Evolutionary conservation across 2,113 vertebrate species (phyloP), one percentile per base, ranked within the genome.

Genomic region (Planiliza haematocheilus): DNA sequence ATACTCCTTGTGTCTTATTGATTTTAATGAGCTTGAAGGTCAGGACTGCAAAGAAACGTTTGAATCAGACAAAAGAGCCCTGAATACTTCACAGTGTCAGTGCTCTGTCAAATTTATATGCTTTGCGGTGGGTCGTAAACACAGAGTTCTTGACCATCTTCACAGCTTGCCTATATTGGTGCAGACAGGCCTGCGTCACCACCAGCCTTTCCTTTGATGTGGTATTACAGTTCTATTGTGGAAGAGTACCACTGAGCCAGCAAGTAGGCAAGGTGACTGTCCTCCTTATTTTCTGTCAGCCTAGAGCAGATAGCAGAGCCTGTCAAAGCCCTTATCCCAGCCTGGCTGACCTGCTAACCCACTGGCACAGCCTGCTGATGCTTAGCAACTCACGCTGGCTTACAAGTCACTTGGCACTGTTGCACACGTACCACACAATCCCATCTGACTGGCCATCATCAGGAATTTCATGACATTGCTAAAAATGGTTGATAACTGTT

Each of bases 301-400:
- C 70, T 16, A 52, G 56, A 81, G 67, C 51, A 43, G 61, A 78
- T 62, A 46, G 38, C 77, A 36, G 71, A 89, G 81, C 45, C 69
- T 53, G 63, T 84, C 70, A 50, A 59, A 75, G 48, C 66, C 77
- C 70, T 86, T 58, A 82, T 75, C 61, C 66, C 18, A 36, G 58
- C 62, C 79, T 81, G 66, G 53, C 84, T 87, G 88, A 89, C 82
- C 90, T 79, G 86, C 71, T 92, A 81, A 88, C 80, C 86, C 58
- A 86, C 74, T 86, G 77, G 71, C 73, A 77, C 34, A 63, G 58
- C 72, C 70, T 62, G 53, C 65, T 86, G 77, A 74, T 1, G 59
- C 43, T 42, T 57, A 77, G 43, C 12, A 13, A 30, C 55, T 61
- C 50, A 68, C 48, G 59, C 52, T 45, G 60, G 36, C 63, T 82